Percentiles rank a stretch among this genome's conserved stretches.
These are phyloP conservation scores for Phragmatobia fuliginosa DNA, from an alignment of 2,888 invertebrate species.

Conservation along the genomic window DNA sequence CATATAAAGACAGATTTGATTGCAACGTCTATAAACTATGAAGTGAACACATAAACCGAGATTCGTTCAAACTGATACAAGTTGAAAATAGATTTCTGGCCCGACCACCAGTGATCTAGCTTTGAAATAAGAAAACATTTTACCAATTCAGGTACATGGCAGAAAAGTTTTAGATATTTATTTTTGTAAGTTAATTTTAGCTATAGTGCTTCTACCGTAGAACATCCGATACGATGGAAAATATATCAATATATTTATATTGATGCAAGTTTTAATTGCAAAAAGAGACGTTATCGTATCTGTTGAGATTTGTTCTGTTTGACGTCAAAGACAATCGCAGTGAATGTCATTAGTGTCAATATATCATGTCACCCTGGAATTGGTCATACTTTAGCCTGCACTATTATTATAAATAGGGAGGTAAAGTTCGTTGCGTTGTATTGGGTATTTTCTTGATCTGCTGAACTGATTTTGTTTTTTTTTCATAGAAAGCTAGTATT, in stretches of 20 bases:
- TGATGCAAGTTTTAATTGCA: no score
- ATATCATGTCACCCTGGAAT: neutral
- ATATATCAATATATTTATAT: no score
- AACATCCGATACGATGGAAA: neutral
- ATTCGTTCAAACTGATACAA: slow-evolving; percentile 56
- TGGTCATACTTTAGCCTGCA: no score
- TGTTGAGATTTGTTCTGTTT: no score
- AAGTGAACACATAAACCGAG: slow-evolving; percentile 57
- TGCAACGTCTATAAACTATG: slow-evolving; percentile 51
- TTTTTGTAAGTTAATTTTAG: neutral
- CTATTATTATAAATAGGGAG: no score
- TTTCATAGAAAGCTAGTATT: neutral
- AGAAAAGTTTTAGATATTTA: slow-evolving; percentile 11
- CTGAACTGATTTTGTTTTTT: no score
- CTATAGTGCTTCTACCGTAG: neutral
- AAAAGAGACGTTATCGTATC: no score
- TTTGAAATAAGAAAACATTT: slow-evolving; percentile 21
- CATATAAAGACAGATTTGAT: slow-evolving; percentile 38
- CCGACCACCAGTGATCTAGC: slow-evolving; percentile 32
- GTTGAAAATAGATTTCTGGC: slow-evolving; percentile 63
- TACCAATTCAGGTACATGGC: slow-evolving; percentile 19
- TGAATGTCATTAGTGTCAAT: no score
- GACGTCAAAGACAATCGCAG: no score
- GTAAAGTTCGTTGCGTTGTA: no score
- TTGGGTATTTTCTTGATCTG: no score